phyloP scores from a whole-genome alignment of 2,888 invertebrate species.

The Cantharis lateralis region DNA sequence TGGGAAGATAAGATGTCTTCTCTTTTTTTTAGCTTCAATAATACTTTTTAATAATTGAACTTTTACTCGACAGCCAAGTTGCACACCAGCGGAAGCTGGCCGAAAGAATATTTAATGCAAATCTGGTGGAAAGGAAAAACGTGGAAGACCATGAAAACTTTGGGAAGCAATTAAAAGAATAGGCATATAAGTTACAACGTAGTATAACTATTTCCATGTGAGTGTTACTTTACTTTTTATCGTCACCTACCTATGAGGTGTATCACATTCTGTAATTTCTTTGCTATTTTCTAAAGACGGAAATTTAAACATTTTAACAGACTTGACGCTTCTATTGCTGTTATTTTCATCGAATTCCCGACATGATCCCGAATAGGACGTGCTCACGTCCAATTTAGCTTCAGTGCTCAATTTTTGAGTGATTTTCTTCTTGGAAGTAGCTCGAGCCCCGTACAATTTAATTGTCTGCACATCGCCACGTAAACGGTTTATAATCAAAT shows the following conservation, averaged over 20 bases:
- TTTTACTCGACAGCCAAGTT: too few relatives aligned
- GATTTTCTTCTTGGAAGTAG: background rate
- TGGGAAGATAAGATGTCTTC: too few relatives aligned
- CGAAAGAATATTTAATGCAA: too few relatives aligned
- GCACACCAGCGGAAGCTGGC: too few relatives aligned
- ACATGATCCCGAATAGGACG: background rate
- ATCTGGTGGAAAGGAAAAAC: too few relatives aligned
- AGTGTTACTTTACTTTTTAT: background rate
- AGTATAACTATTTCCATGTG: too few relatives aligned
- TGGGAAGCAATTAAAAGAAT: too few relatives aligned
- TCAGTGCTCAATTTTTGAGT: background rate
- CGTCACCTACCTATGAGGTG: background rate
- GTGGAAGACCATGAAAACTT: too few relatives aligned
- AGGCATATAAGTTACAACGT: too few relatives aligned
- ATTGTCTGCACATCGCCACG: conserved; percentile 30
- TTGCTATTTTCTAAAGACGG: background rate
- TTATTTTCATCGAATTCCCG: background rate
- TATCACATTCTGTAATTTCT: background rate
- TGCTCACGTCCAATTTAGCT: background rate
- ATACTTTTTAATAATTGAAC: too few relatives aligned
- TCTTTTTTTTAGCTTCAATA: too few relatives aligned
- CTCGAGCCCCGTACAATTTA: conserved; percentile 27
- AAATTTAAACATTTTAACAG: background rate
- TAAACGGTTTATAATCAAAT: conserved; percentile 30
- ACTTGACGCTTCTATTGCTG: background rate